A percentile compares a stretch with the other conserved stretches of the same genome.
Conservation (phyloP, 1,140 invertebrate genomes). For the Drosophila mauritiana region DNA sequence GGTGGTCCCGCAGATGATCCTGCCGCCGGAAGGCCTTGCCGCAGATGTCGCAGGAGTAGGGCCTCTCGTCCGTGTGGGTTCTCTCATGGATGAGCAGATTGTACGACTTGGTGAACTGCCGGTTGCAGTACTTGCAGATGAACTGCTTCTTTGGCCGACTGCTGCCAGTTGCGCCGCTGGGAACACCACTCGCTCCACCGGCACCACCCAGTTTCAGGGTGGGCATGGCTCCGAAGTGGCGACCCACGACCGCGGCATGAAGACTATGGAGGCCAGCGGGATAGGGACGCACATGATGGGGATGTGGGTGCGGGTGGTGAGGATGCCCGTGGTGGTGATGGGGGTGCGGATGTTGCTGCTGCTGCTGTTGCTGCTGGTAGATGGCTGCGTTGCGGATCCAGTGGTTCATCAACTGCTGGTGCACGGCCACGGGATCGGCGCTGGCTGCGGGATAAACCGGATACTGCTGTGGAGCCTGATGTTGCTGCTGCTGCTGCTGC, state of each 20-base stretch:
- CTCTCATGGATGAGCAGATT: conserved; percentile 97
- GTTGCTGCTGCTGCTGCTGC: conserved; percentile 63
- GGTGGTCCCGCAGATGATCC: conserved; percentile 96
- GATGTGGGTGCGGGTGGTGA: conserved; percentile 58
- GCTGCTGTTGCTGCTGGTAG: conserved; percentile 86
- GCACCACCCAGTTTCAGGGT: conserved; percentile 86
- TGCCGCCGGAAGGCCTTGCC: conserved; percentile 97
- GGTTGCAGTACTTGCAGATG: conserved; percentile 97
- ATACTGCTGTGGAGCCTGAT: conserved; percentile 56
- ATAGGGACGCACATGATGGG: conserved; percentile 70
- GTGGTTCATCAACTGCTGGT: conserved; percentile 88
- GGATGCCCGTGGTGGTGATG: conserved; percentile 42
- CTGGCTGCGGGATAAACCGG: conserved; percentile 68
- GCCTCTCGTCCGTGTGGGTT: conserved; percentile 97
- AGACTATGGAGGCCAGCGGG: conserved; percentile 79
- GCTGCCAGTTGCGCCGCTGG: conserved; percentile 71
- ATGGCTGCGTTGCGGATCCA: conserved; percentile 90
- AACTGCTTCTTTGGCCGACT: conserved; percentile 95
- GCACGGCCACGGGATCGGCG: conserved; percentile 79
- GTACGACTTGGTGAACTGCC: conserved; percentile 98
- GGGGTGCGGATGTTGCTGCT: conserved; percentile 62
- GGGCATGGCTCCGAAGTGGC: conserved; percentile 85
- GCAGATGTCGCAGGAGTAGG: conserved; percentile 97
- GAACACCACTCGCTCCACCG: conserved; percentile 7
- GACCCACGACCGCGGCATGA: conserved; percentile 62